phyloP scores from a whole-genome alignment of 2,797 vertebrate genomes.

The Rachycentron canadum region DNA sequence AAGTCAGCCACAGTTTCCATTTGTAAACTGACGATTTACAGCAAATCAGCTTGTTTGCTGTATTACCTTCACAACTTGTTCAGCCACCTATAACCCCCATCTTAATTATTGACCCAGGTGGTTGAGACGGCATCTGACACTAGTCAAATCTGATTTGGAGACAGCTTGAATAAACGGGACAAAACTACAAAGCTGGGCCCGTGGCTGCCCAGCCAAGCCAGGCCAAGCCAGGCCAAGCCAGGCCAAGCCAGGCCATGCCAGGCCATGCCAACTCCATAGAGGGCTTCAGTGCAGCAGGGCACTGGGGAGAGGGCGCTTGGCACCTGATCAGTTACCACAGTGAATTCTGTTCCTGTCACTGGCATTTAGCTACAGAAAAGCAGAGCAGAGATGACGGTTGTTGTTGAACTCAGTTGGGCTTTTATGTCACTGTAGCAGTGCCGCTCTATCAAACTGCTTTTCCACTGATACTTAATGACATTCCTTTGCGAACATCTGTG shows the following conservation, averaged over 20 bases:
- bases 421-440: constrained; percentile 60
- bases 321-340: constrained; percentile 80
- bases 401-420: constrained; percentile 72
- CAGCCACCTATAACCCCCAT: constrained; percentile 11
- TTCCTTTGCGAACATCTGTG: constrained; percentile 60
- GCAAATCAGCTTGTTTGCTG: constrained; percentile 43
- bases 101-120: constrained; percentile 32
- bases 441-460: constrained; percentile 53
- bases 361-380: constrained; percentile 76
- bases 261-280: constrained; percentile 68
- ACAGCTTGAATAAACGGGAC: constrained; percentile 64
- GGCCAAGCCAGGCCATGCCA: constrained; percentile 59
- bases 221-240: constrained; percentile 57
- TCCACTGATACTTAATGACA: constrained; percentile 64
- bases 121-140: constrained; percentile 46
- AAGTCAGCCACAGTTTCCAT: constrained; percentile 22
- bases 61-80: constrained; percentile 27
- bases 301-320: constrained; percentile 74
- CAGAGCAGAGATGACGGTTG: constrained; percentile 69
- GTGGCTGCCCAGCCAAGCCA: constrained; percentile 60
- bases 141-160: constrained; percentile 61
- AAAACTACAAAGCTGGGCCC: constrained; percentile 64
- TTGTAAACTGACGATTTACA: constrained; percentile 26
- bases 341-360: constrained; percentile 79
- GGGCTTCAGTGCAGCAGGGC: constrained; percentile 67